A percentile compares a stretch with the other conserved stretches of the same genome.
phyloP scores from a whole-genome alignment of 2,797 vertebrate genomes.

The Xiphorhynchus erythropygius region DNA sequence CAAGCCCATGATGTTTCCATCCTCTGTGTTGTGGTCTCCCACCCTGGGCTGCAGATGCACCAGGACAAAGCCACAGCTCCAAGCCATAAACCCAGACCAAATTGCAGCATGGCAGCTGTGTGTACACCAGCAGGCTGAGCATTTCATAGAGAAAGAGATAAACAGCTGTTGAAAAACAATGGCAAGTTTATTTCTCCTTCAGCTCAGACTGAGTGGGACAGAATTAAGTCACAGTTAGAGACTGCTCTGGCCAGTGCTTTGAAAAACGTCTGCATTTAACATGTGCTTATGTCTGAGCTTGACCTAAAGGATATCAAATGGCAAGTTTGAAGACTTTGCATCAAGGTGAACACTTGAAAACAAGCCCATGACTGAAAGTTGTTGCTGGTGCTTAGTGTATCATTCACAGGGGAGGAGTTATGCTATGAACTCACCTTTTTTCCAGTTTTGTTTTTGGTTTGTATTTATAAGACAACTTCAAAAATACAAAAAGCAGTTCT shows the following conservation, averaged over 20 bases:
- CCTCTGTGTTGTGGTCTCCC: rapidly evolving
- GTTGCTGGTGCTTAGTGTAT: neutral
- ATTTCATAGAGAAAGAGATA: neutral
- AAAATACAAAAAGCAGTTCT: neutral
- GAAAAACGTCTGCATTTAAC: neutral
- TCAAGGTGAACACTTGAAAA: neutral
- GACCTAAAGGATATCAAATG: neutral
- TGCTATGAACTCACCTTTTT: neutral
- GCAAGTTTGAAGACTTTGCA: neutral
- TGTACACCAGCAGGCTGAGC: neutral
- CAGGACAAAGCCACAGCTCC: neutral
- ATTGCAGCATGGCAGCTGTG: rapidly evolving
- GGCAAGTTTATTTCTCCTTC: neutral
- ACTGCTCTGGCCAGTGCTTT: neutral
- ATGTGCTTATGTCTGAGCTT: rapidly evolving
- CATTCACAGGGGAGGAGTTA: neutral
- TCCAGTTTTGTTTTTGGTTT: rapidly evolving
- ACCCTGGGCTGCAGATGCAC: neutral
- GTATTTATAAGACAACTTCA: neutral
- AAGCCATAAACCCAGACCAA: neutral
- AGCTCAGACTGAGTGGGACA: neutral
- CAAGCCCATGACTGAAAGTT: neutral
- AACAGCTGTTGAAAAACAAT: neutral
- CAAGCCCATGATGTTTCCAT: neutral
- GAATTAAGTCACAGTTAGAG: neutral